Percentiles rank a stretch among this genome's conserved stretches.
phyloP scores from a whole-genome alignment of 2,888 invertebrate species.

The Scotopteryx bipunctaria region DNA sequence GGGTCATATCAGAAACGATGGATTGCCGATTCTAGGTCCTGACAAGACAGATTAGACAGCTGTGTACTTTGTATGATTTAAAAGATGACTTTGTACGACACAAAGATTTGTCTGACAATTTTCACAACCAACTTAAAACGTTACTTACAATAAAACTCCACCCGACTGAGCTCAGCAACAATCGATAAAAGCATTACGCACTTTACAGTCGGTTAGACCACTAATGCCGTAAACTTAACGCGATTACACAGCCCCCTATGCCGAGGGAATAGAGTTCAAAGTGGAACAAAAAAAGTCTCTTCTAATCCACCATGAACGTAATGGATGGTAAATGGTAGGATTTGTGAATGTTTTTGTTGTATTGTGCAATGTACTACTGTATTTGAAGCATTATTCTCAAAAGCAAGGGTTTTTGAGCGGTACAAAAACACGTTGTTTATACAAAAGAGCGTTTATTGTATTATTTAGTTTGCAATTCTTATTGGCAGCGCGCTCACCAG shows the following conservation, averaged over 20 bases:
- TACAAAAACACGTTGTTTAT: no score
- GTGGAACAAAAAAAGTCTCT: constrained; percentile 6
- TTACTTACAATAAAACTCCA: constrained; percentile 16
- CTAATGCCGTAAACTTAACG: constrained; percentile 41
- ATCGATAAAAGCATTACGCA: constrained; percentile 41
- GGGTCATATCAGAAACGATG: no score
- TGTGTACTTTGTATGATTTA: no score
- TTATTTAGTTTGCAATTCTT: constrained; percentile 19
- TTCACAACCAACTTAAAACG: constrained; percentile 14
- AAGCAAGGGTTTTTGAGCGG: constrained; percentile 8
- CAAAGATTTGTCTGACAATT: constrained; percentile 8
- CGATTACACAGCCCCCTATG: constrained; percentile 39
- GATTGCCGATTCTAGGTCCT: no score
- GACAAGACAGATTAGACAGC: constrained; percentile 3
- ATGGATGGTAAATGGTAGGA: constrained; percentile 33
- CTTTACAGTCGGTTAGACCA: constrained; percentile 44
- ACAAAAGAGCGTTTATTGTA: no score
- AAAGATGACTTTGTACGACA: background rate
- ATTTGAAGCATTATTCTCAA: constrained; percentile 16
- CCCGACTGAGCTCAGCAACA: constrained; percentile 24
- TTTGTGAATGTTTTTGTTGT: constrained; percentile 32
- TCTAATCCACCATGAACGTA: constrained; percentile 36
- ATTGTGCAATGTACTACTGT: constrained; percentile 39
- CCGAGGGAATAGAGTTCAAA: constrained; percentile 28
- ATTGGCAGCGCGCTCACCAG: constrained; percentile 15